Base-by-base conservation (phyloP, 2,797 vertebrate genomes). In the Pogoniulus pusillus region DNA sequence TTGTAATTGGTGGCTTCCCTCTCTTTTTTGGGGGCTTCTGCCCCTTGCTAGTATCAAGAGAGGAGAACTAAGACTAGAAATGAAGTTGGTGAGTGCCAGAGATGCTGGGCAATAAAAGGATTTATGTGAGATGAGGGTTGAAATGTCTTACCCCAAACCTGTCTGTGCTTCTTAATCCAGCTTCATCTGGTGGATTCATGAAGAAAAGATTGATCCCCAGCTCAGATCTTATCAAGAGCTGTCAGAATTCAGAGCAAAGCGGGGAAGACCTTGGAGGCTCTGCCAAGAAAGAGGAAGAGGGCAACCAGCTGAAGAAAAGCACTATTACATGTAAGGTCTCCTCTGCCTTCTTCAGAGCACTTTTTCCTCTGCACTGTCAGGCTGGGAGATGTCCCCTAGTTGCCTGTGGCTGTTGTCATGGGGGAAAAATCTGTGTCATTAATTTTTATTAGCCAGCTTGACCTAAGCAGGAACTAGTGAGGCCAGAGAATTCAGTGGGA, bases 131-230 rank as follows among this genome's bases (percentile, higher is more conserved):
- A 57, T 30, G 6, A 68, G 19, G 16, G 6, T 72, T 43, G 75
- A 88, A 74, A 62, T 64, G 62, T 73, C 60, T 66, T 81, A 26
- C 39, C 10, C 24, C 15, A n/a, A 94, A 80, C 27, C 4, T 47
- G 4, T 49, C 60, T 92, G 24, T 84, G 12, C 60, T 89, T 77
- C 81, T 82, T 49, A 62, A 49, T 35, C 15, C 77, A 97, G 97
- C 60, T 9, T 62, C 73, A 1, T 79, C 94, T 65, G 78, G 87
- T 35, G 62, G 79, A 37, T 74, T 35, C 22, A 1, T 2, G 1
- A 97, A 93, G 88, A 98, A 95, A 91, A 94, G 91, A 82, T 88
- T 97, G 18, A 37, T 97, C 13, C 95, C 91, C 43, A 95, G 82
- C 37, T 79, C 96, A 22, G 96, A 96, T 35, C 32, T 97, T 70